Percentiles rank a stretch among this genome's conserved stretches.
Conservation (phyloP, 2,113 vertebrate genomes). For the Oenanthe melanoleuca region DNA sequence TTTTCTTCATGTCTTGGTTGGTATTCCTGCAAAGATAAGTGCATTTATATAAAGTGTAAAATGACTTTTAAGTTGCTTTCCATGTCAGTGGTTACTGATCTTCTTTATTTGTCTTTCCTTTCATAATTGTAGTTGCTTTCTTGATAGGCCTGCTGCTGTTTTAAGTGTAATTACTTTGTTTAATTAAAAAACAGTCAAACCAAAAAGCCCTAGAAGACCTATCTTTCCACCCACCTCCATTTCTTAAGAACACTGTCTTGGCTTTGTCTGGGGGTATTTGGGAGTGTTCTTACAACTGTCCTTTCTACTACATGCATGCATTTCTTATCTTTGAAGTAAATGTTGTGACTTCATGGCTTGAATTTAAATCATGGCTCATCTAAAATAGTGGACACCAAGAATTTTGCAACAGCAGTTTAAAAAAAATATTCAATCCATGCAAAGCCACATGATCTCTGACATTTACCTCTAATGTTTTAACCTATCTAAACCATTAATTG, state of each 20-base stretch:
- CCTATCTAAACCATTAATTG: slow-evolving; percentile 75
- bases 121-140: not conserved
- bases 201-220: not conserved
- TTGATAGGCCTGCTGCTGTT: not conserved
- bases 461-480: slow-evolving; percentile 72
- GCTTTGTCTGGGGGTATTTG: slow-evolving; percentile 30
- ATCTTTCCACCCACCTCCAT: not conserved
- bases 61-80: not conserved
- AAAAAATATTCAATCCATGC: not conserved
- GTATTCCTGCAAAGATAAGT: slow-evolving; percentile 33
- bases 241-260: slow-evolving; percentile 50
- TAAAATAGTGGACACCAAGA: not conserved
- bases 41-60: not conserved
- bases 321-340: slow-evolving; percentile 62
- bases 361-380: not conserved
- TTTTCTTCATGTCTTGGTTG: slow-evolving; percentile 14
- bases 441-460: slow-evolving; percentile 60
- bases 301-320: slow-evolving; percentile 58
- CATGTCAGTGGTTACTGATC: not conserved
- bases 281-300: not conserved
- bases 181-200: not conserved
- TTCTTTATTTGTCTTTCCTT: not conserved
- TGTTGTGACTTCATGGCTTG: slow-evolving; percentile 61
- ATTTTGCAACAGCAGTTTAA: not conserved
- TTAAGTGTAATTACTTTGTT: not conserved